A percentile compares a stretch with the other conserved stretches of the same genome.
Conservation (phyloP, 2,888 invertebrate species). For the Sminthurides aquaticus region DNA sequence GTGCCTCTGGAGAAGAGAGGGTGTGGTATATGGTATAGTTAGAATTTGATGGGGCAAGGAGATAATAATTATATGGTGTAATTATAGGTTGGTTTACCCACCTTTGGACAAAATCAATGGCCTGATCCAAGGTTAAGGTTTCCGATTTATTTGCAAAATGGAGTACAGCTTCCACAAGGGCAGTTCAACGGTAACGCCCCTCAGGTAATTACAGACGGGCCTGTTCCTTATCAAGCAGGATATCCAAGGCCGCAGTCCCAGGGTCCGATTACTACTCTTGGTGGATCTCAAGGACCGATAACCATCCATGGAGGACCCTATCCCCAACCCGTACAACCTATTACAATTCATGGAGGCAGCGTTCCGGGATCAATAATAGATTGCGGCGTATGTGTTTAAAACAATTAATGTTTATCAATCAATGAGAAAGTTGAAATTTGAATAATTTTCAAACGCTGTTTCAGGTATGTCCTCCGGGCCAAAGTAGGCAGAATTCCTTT, state of each 20-base stretch:
- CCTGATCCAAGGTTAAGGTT: background rate
- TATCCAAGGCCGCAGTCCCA: too few relatives aligned
- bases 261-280: background rate
- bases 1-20: too few relatives aligned
- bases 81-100: background rate
- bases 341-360: too few relatives aligned
- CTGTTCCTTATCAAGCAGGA: background rate
- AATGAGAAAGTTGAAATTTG: background rate
- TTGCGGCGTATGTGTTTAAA: too few relatives aligned
- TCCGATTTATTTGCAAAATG: background rate
- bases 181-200: too few relatives aligned
- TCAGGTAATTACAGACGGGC: too few relatives aligned
- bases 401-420: too few relatives aligned
- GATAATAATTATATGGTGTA: background rate
- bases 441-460: background rate
- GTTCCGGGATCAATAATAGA: too few relatives aligned
- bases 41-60: too few relatives aligned
- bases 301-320: background rate
- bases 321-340: too few relatives aligned
- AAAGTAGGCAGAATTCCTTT: background rate
- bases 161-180: background rate
- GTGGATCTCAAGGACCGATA: background rate
- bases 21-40: background rate
- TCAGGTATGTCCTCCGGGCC: background rate
- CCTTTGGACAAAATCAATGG: background rate